Percentiles rank a stretch among this genome's conserved stretches.
phyloP scores from a whole-genome alignment of 2,113 vertebrate species.

The Sebastes fasciatus region DNA sequence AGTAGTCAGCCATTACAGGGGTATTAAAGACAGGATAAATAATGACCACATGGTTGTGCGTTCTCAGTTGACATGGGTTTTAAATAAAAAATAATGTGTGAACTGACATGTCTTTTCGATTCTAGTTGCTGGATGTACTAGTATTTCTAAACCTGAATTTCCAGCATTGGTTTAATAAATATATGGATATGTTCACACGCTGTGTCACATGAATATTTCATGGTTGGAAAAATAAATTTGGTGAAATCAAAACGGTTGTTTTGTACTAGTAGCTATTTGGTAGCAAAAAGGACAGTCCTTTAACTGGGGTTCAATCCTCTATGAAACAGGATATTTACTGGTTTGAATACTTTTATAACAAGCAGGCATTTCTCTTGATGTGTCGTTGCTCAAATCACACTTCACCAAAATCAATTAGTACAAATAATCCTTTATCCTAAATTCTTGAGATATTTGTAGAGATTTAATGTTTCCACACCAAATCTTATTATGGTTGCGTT shows the following conservation, averaged over 20 bases:
- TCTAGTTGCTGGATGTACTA: not conserved
- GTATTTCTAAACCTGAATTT: not conserved
- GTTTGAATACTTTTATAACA: not conserved
- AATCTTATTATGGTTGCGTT: constrained; percentile 43
- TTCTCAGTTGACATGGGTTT: not conserved
- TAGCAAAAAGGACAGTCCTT: not conserved
- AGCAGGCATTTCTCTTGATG: not conserved
- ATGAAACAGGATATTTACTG: not conserved
- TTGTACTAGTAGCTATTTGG: not conserved
- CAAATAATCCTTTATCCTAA: constrained; percentile 13
- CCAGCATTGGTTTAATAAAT: not conserved
- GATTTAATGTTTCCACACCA: constrained; percentile 47
- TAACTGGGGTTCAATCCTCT: not conserved
- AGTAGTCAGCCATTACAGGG: not conserved
- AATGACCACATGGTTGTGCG: constrained; percentile 11
- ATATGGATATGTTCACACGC: constrained; percentile 28
- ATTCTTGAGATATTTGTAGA: constrained; percentile 48
- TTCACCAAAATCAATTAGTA: not conserved
- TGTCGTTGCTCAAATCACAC: not conserved
- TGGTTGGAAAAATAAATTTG: constrained; percentile 49
- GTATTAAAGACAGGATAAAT: constrained; percentile 17
- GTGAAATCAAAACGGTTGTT: constrained; percentile 21
- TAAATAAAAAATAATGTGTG: not conserved
- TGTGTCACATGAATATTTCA: constrained; percentile 19
- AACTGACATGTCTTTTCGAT: not conserved